Conservation (phyloP, 2,888 invertebrate species). For the Bugula neritina region DNA sequence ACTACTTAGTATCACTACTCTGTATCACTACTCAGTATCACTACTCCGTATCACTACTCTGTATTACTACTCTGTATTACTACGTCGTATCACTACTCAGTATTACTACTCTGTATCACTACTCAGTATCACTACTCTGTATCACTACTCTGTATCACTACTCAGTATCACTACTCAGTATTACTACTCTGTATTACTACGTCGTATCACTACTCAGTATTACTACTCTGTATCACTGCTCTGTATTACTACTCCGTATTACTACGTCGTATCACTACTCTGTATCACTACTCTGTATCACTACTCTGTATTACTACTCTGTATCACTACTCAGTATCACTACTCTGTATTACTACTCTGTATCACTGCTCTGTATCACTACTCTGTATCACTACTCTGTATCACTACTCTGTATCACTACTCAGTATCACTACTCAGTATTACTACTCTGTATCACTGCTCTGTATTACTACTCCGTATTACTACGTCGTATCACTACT, state of each 20-base stretch:
- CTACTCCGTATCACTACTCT: too few species aligned
- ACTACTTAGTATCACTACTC: not conserved
- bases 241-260: not conserved
- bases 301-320: too few species aligned
- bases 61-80: not conserved
- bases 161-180: not conserved
- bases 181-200: not conserved
- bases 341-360: not conserved
- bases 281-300: too few species aligned
- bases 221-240: not conserved
- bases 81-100: not conserved
- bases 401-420: not conserved
- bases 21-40: not conserved
- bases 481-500: too few species aligned
- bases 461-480: too few species aligned
- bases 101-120: not conserved
- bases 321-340: not conserved
- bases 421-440: not conserved
- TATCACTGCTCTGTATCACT: too few species aligned
- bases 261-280: not conserved
- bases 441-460: not conserved
- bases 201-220: too few species aligned
- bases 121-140: too few species aligned
- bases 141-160: not conserved
- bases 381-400: too few species aligned